Conservation (phyloP, 2,888 invertebrate genomes). For the Patella ulyssiponensis region DNA sequence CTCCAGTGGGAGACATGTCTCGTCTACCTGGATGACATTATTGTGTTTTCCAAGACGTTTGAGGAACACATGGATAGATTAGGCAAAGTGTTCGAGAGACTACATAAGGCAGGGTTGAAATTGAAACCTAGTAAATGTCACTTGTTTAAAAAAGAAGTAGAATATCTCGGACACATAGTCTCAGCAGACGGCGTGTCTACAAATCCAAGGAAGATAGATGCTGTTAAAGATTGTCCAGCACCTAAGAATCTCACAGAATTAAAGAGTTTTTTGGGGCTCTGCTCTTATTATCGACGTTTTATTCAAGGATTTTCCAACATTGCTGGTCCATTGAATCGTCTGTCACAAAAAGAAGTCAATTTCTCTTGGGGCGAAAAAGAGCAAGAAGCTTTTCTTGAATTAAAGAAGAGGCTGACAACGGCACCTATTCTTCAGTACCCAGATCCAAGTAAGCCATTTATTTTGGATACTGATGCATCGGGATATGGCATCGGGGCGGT, state of each 20-base stretch:
- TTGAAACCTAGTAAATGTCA: constrained; percentile 47
- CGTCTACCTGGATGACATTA: constrained; percentile 45
- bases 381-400: constrained; percentile 31
- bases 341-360: constrained; percentile 26
- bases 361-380: constrained; percentile 33
- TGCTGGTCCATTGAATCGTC: constrained; percentile 21
- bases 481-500: constrained; percentile 42
- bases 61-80: constrained; percentile 26
- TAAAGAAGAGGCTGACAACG: constrained; percentile 26
- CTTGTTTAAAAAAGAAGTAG: constrained; percentile 26
- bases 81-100: background rate
- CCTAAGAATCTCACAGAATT: constrained; percentile 13
- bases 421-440: constrained; percentile 37
- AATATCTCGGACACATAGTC: constrained; percentile 30
- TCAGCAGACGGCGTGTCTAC: constrained; percentile 20
- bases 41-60: constrained; percentile 38
- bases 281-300: background rate
- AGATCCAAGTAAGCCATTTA: constrained; percentile 28
- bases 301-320: constrained; percentile 16
- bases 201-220: constrained; percentile 26
- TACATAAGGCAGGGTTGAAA: constrained; percentile 41
- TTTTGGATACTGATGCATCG: constrained; percentile 48
- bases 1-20: constrained; percentile 35
- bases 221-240: constrained; percentile 1
- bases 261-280: constrained; percentile 14